Percentiles rank a stretch among this genome's conserved stretches.
Conservation (phyloP, 1,140 invertebrate species). For the Drosophila athabasca region DNA sequence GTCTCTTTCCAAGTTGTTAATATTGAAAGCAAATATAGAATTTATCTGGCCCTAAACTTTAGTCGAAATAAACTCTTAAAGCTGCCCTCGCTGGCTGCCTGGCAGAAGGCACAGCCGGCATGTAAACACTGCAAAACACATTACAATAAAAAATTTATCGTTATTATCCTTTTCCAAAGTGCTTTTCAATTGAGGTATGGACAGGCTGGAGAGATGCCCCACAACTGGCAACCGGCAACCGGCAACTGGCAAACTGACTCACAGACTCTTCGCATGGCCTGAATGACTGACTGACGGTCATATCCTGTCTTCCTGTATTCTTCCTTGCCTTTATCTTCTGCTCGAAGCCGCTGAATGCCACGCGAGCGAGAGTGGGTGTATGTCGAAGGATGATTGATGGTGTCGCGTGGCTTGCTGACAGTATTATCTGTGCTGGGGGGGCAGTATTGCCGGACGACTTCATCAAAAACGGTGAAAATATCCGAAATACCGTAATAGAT, state of each 20-base stretch:
- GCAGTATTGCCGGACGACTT: constrained; percentile 43
- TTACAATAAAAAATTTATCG: constrained; percentile 81
- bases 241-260: constrained; percentile 45
- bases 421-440: constrained; percentile 38
- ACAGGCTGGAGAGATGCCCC: constrained; percentile 33
- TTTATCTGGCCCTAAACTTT: no score
- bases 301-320: constrained; percentile 23
- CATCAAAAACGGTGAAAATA: constrained; percentile 56
- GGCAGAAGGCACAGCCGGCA: constrained; percentile 53
- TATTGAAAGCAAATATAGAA: no score
- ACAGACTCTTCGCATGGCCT: no score
- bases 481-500: constrained; percentile 33
- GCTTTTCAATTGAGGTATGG: constrained; percentile 78
- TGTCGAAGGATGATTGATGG: constrained; percentile 68
- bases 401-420: constrained; percentile 55
- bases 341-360: constrained; percentile 7
- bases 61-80: neutral
- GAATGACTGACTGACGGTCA: constrained; percentile 39
- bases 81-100: constrained; percentile 34
- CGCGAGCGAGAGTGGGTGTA: constrained; percentile 5
- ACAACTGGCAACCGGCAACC: constrained; percentile 40
- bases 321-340: constrained; percentile 15
- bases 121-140: constrained; percentile 79
- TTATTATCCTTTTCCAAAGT: constrained; percentile 75
- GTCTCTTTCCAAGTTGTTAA: no score